Percentiles rank a stretch among this genome's conserved stretches.
phyloP scores from a whole-genome alignment of 2,113 vertebrate species.

The Megalops atlanticus region DNA sequence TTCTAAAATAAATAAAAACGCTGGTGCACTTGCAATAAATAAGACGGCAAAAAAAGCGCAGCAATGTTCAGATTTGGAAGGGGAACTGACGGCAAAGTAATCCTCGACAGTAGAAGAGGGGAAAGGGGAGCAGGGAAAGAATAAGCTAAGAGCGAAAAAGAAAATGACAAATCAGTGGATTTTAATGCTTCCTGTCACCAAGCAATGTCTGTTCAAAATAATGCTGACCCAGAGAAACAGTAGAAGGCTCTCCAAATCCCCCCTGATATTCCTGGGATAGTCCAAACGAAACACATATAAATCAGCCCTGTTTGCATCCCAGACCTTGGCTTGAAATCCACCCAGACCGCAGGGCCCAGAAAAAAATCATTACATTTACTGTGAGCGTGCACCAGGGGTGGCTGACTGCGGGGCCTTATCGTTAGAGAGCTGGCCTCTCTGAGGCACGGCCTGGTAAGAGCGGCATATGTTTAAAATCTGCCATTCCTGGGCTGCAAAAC shows the following conservation, averaged over 20 bases:
- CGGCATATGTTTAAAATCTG: not conserved
- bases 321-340: conserved; percentile 46
- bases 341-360: conserved; percentile 38
- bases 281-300: conserved; percentile 71
- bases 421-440: not conserved
- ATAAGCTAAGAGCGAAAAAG: conserved; percentile 26
- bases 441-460: not conserved
- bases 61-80: not conserved
- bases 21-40: not conserved
- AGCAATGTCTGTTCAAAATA: conserved; percentile 68
- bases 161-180: conserved; percentile 52
- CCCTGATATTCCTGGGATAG: conserved; percentile 62
- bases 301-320: conserved; percentile 67
- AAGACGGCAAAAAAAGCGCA: not conserved
- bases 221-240: conserved; percentile 71
- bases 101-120: not conserved
- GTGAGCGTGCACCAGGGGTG: not conserved
- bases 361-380: conserved; percentile 11
- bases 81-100: not conserved
- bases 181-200: conserved; percentile 71
- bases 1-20: not conserved
- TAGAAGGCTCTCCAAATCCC: conserved; percentile 68
- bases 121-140: not conserved
- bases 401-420: not conserved
- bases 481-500: not conserved